Evolutionary conservation across 2,888 invertebrate genomes (phyloP), one percentile per base, ranked within the genome.

Genomic region (Heliconius ethilla): DNA sequence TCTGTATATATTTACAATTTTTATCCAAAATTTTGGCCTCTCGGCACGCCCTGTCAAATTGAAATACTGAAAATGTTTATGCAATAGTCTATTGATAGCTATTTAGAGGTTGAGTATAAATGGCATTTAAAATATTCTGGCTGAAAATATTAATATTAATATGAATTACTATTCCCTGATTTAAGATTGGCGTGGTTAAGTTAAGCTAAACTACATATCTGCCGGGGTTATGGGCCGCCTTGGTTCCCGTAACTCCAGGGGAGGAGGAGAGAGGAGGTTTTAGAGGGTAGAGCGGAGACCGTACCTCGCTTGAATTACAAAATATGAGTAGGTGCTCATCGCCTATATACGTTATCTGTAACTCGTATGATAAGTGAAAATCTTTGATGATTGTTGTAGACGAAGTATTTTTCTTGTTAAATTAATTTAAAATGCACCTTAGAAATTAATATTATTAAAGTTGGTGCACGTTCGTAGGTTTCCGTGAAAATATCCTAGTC

Each of bases 51-150:
- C 63, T 15, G 40, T 40, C 0, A 37, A 40, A 9, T 37, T 33
- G 25, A 25, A 59, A 11, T 11, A 40, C 22, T 25, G 40, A 63
- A 37, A 40, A 40, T 62, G 40, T 63, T 74, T 74, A 63, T 40
- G 63, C 25, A 74, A 72, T 40, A 63, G 37, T 2, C n/a, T 15
- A 18, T 55, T 63, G 62, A 73, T 73, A 73, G 6, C 62, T 62
- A 25, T 62, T 62, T 7, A 4, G 4, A 29, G 15, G 3, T 73
- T 59, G 73, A 25, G 62, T 25, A 25, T 13, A 62, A 62, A 37
- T 25, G 15, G 37, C 29, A 25, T 37, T 55, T 33, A 2, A 59
- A 66, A 37, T 66, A 66, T 66, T 62, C 22, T 13, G 13, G 11
- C 4, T 62, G 27, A 63, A 63, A 63, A 63, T 22, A n/a, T 7